phyloP scores from a whole-genome alignment of 2,113 vertebrate genomes.

The Psephotus haematonotus region DNA sequence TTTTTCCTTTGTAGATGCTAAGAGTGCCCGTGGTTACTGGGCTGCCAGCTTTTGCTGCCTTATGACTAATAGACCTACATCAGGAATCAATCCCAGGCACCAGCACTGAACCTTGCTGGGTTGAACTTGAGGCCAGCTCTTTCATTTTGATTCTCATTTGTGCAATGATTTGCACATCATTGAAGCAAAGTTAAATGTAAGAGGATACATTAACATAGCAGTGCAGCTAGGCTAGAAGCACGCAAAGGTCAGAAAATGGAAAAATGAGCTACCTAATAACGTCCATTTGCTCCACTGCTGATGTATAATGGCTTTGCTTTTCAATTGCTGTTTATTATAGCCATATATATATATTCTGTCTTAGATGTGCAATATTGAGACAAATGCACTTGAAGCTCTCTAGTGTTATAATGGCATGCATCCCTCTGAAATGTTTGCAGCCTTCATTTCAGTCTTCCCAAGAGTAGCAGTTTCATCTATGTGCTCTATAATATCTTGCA shows the following conservation, averaged over 20 bases:
- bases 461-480: not conserved
- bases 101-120: not conserved
- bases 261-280: not conserved
- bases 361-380: not conserved
- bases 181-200: slow-evolving; percentile 16
- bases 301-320: slow-evolving; percentile 20
- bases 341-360: not conserved
- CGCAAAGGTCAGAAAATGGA: slow-evolving; percentile 17
- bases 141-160: slow-evolving; percentile 30
- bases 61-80: not conserved
- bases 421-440: not conserved
- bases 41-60: not conserved
- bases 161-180: slow-evolving; percentile 19
- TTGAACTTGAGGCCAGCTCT: slow-evolving; percentile 10
- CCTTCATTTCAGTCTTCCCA: not conserved
- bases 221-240: not conserved
- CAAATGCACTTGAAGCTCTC: not conserved
- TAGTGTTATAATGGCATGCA: not conserved
- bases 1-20: not conserved
- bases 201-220: slow-evolving; percentile 28
- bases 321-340: not conserved
- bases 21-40: not conserved
- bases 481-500: not conserved
- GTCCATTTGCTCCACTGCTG: not conserved
- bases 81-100: not conserved